Conservation (phyloP, 2,797 vertebrate species). For the Crenichthys baileyi region DNA sequence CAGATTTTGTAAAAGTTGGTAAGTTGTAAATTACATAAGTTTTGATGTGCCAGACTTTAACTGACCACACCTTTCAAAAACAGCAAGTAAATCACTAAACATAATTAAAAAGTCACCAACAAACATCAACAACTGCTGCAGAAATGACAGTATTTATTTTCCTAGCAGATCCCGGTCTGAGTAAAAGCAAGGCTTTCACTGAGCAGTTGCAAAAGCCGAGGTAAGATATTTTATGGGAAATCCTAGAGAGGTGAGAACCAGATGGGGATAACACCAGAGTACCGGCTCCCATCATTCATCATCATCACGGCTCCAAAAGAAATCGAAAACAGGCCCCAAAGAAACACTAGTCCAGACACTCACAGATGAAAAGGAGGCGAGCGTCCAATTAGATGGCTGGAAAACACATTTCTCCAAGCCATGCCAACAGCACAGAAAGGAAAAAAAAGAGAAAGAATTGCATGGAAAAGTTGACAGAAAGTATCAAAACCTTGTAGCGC, state of each 20-base stretch:
- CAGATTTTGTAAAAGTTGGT: background rate
- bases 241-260: conserved; percentile 82
- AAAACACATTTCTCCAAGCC: conserved; percentile 75
- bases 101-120: conserved; percentile 3
- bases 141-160: conserved; percentile 1
- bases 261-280: conserved; percentile 77
- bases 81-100: conserved; percentile 1
- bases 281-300: conserved; percentile 79
- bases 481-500: conserved; percentile 56
- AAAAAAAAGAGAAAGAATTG: conserved; percentile 45
- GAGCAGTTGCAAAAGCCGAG: conserved; percentile 47
- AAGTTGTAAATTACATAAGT: no score
- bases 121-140: conserved; percentile 22
- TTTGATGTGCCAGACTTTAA: no score
- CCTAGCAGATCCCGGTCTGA: conserved; percentile 15
- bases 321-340: conserved; percentile 81
- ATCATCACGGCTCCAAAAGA: conserved; percentile 77
- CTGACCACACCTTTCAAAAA: background rate
- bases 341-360: conserved; percentile 78
- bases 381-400: conserved; percentile 79
- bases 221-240: conserved; percentile 74
- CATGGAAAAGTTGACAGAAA: conserved; percentile 73
- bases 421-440: conserved; percentile 68
- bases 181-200: conserved; percentile 32
- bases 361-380: conserved; percentile 78